Evolutionary conservation across 2,888 invertebrate genomes (phyloP), one percentile per base, ranked within the genome.

Genomic region (Parochlus steinenii): DNA sequence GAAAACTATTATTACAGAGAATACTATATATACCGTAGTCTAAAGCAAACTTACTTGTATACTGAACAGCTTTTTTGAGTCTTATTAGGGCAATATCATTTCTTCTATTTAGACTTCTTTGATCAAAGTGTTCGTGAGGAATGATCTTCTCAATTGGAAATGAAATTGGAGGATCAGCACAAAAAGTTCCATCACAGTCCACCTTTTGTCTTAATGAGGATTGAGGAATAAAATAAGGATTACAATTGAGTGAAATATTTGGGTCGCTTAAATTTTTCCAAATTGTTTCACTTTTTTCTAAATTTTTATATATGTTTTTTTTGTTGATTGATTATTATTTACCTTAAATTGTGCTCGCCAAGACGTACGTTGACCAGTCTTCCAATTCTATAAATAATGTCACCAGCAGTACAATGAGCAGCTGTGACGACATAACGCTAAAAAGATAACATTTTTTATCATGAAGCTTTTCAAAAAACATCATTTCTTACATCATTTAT

Each of bases 381-480:
- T n/a, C n/a, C n/a, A n/a, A 33, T 17, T 7, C 33, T 24, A 3
- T 15, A 19, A 16, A 25, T 33, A 16, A 33, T 33, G 25, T 33
- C 33, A 15, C 33, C 33, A 6, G 25, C 18, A 6, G 30, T 16
- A 20, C 36, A 36, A 16, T 36, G 36, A 14, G 17, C 12, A 6
- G 36, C 36, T 17, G 36, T 30, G 8, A 36, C n/a, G n/a, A 36
- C 23, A 14, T 36, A 36, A n/a, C n/a, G n/a, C n/a, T n/a, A n/a
- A n/a, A n/a, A n/a, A n/a, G n/a, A n/a, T n/a, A n/a, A n/a, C n/a
- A n/a, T n/a, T n/a, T n/a, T n/a, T n/a, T n/a, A n/a, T n/a, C n/a
- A n/a, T n/a, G n/a, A n/a, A n/a, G n/a, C n/a, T n/a, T n/a, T n/a
- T n/a, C n/a, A n/a, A n/a, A n/a, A n/a, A n/a, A n/a, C n/a, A n/a